Base-by-base conservation (phyloP, 2,888 invertebrate species). In the Apamea anceps region DNA sequence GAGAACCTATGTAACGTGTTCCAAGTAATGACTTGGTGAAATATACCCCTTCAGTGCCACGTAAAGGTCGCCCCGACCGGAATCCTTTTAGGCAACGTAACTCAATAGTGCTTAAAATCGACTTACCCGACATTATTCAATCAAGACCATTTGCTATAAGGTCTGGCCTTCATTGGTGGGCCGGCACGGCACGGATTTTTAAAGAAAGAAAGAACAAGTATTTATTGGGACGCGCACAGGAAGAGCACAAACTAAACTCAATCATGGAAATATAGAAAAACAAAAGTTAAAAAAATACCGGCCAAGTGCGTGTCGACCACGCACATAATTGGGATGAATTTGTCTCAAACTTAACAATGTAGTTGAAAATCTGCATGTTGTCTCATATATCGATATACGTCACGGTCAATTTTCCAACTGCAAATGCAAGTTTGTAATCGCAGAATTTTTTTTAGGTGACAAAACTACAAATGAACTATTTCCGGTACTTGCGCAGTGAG, bases 41-140 rank as follows among this genome's bases (percentile, higher is more conserved):
- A 84, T 79, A 75, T 76, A 75, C 74, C 78, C 72, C 78, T 80
- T 66, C 72, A 70, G 51, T 79, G 45, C 70, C 75, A 66, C 72
- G 72, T 70, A 84, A 87, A 85, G 86, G 88, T 89, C 86, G 65
- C 75, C 77, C 87, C 77, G 79, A 62, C 77, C 80, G 72, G 88
- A 91, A 92, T 92, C 93, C 94, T 93, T 94, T 94, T 92, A 93
- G 92, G 90, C 85, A 79, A 77, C 87, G 91, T 94, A 94, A 95
- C 91, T 92, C 91, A 93, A 95, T 95, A 93, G 93, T 92, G 92
- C 91, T 92, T 92, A 91, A 94, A 93, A 93, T 92, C 91, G 91
- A 94, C 92, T 95, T 94, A 93, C 91, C 92, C 91, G 80, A 90
- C 92, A 89, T 94, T 93, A 95, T 95, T 94, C 91, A 93, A 95